phyloP scores from a whole-genome alignment of 2,797 vertebrate species.

The Myripristis murdjan region DNA sequence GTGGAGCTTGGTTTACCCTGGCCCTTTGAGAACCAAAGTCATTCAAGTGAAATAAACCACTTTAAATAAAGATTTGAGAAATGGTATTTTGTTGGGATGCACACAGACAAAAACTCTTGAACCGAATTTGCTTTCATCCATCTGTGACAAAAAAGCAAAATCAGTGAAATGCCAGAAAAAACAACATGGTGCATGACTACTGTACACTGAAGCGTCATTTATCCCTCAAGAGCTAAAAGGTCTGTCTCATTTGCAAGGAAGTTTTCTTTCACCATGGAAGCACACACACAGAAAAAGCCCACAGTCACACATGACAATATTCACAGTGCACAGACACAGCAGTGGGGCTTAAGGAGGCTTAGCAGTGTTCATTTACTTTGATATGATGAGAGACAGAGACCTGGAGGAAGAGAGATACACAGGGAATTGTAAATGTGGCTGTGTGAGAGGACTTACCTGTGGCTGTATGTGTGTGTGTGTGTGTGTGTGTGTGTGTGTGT shows the following conservation, averaged over 20 bases:
- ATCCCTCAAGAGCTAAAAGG: not conserved
- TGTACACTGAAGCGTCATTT: not conserved
- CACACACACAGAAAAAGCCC: too few species aligned
- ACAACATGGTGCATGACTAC: not conserved
- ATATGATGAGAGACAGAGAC: not conserved
- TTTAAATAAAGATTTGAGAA: too few species aligned
- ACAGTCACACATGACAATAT: too few species aligned
- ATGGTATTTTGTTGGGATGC: too few species aligned
- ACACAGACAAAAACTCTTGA: too few species aligned
- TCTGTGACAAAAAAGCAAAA: not conserved
- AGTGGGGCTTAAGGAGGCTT: not conserved
- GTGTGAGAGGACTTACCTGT: too few species aligned
- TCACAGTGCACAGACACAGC: not conserved
- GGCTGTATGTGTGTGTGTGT: too few species aligned
- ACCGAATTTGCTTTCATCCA: too few species aligned
- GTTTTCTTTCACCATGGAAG: too few species aligned
- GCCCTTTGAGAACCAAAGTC: not conserved
- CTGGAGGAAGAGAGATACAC: not conserved
- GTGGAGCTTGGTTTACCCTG: not conserved
- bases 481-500: constrained; percentile 29
- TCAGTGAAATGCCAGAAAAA: not conserved
- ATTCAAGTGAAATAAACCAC: constrained; percentile 15
- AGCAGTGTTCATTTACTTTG: constrained; percentile 42
- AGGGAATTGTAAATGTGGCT: too few species aligned
- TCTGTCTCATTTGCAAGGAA: too few species aligned